Evolutionary conservation across 2,888 invertebrate species (phyloP).

Genomic region (Arctia plantaginis): DNA sequence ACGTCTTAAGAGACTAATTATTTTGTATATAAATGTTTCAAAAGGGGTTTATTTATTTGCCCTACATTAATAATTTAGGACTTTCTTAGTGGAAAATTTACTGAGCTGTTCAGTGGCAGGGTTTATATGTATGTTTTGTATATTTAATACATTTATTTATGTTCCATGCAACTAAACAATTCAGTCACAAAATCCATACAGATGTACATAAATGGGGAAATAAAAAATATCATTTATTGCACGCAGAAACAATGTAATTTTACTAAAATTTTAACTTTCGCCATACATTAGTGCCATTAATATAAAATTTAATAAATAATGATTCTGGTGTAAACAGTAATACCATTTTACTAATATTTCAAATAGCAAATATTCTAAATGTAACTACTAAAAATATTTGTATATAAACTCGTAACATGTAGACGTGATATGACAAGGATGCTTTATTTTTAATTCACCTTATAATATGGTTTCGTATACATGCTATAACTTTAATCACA

Average conservation of each 20-base stretch:
- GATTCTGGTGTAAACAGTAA: background rate
- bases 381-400: background rate
- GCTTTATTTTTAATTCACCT: constrained; percentile 36
- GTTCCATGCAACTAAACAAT: no score
- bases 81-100: no score
- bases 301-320: background rate
- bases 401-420: constrained; percentile 10
- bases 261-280: background rate
- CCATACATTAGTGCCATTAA: background rate
- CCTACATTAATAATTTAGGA: no score
- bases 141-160: no score
- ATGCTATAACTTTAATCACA: constrained; percentile 6
- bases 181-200: no score
- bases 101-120: no score
- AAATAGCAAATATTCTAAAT: background rate
- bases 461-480: constrained; percentile 37
- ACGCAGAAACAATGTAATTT: background rate
- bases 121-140: no score
- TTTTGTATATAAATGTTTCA: no score
- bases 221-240: background rate
- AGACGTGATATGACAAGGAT: constrained; percentile 41
- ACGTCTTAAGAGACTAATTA: no score
- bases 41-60: no score
- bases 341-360: background rate
- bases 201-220: no score